A percentile compares a stretch with the other conserved stretches of the same genome.
These are phyloP conservation scores for Haliaeetus leucogaster DNA, from an alignment of 2,113 vertebrate genomes.

Conservation along the genomic window DNA sequence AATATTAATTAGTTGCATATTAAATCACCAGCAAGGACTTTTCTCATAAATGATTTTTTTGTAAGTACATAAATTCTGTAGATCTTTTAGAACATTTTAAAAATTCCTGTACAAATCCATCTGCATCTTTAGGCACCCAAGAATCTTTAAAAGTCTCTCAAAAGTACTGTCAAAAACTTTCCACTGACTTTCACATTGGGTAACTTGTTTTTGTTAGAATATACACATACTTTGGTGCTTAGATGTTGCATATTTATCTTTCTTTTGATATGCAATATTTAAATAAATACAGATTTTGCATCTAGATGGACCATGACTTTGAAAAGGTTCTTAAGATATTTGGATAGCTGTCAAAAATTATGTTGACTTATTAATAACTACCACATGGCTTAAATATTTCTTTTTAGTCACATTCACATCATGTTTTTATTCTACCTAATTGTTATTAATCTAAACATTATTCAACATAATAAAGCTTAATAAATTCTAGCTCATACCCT, in stretches of 20 bases:
- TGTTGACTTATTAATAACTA: slow-evolving; percentile 60
- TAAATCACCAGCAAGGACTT: not conserved
- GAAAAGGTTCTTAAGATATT: slow-evolving; percentile 28
- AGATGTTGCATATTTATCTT: slow-evolving; percentile 29
- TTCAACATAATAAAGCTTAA: not conserved
- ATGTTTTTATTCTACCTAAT: slow-evolving; percentile 37
- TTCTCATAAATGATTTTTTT: not conserved
- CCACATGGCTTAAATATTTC: slow-evolving; percentile 25
- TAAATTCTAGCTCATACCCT: not conserved
- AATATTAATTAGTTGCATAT: not conserved
- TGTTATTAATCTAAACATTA: slow-evolving; percentile 34
- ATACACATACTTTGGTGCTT: not conserved
- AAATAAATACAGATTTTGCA: slow-evolving; percentile 62
- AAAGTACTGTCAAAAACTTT: not conserved
- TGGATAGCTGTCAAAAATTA: slow-evolving; percentile 49
- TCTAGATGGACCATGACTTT: slow-evolving; percentile 11
- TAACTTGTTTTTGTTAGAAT: slow-evolving; percentile 14
- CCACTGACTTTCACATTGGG: not conserved
- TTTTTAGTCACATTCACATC: slow-evolving; percentile 35
- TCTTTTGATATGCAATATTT: slow-evolving; percentile 32
- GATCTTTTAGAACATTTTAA: not conserved
- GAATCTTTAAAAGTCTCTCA: not conserved
- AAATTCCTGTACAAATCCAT: not conserved
- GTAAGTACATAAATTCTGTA: not conserved
- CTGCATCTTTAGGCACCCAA: not conserved